Base-by-base conservation (phyloP, 1,140 invertebrate species). In the Penaeus chinensis region DNA sequence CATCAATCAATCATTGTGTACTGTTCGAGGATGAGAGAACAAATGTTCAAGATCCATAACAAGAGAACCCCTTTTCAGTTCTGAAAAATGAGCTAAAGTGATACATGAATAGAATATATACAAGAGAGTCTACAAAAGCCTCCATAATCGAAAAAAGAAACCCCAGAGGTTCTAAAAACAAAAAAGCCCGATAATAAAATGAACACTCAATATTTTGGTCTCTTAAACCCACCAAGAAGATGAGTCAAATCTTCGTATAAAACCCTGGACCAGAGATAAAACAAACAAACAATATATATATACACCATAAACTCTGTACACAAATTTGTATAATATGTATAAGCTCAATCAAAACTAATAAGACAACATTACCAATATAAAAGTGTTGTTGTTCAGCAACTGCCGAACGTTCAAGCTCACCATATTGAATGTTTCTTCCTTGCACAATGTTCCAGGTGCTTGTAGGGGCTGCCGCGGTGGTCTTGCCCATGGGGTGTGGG, bases 341-440 rank as follows among this genome's bases (percentile, higher is more conserved):
- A 19, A 42, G n/a, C 66, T 37, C 66, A 42, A 83, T 69, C n/a
- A 83, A 60, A 79, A 62, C 42, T 24, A 32, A 78, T 47, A 77
- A 77, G 3, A 18, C 74, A 85, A 63, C 37, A 66, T 79, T 65
- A 61, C 74, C 60, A 78, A 85, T 62, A 60, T 27, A 84, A 84
- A 76, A 84, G 47, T 20, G n/a, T 32, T 76, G 60, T 76, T 13
- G 61, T 66, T 79, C 22, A 83, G 65, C 63, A 69, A 54, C 42
- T 69, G 32, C 37, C 82, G 71, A 83, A 74, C 76, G 79, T 77
- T 79, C 85, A 87, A 61, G 85, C 85, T 87, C 69, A 87, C 85
- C 85, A 87, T 87, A 87, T 87, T 87, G 85, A 37, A 61, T 82
- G 85, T 87, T 87, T 63, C 85, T 78, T 87, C 85, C 85, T 87